Conservation (phyloP, 2,888 invertebrate genomes). For the Plebejus melissa region DNA sequence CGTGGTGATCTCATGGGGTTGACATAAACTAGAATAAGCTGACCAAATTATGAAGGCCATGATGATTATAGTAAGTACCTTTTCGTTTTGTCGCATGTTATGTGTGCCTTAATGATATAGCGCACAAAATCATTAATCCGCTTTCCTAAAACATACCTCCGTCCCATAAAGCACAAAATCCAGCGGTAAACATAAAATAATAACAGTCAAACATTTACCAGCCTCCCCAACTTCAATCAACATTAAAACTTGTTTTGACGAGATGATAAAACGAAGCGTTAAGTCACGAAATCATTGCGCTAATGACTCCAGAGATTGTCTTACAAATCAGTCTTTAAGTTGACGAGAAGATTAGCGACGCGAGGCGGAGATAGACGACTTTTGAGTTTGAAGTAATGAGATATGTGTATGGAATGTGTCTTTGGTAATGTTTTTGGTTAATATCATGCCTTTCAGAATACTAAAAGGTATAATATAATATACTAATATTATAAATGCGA, state of each 20-base stretch:
- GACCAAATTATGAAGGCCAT: no score
- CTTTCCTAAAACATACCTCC: neutral
- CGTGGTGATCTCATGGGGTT: no score
- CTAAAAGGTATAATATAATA: no score
- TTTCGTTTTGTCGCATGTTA: neutral
- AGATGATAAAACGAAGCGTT: constrained; percentile 56
- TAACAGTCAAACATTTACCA: constrained; percentile 11
- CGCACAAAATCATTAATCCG: neutral
- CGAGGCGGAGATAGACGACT: neutral
- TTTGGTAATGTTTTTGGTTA: neutral
- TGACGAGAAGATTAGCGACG: neutral
- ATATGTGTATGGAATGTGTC: neutral
- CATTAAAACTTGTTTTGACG: constrained; percentile 60
- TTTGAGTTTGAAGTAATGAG: neutral
- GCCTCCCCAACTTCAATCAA: constrained; percentile 45
- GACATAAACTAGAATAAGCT: no score
- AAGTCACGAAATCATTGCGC: constrained; percentile 41
- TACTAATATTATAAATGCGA: no score
- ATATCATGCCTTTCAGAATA: no score
- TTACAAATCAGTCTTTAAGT: constrained; percentile 28
- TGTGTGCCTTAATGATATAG: neutral
- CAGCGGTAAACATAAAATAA: constrained; percentile 6
- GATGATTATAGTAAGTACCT: no score
- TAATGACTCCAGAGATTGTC: constrained; percentile 30
- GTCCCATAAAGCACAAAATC: constrained; percentile 4